Percentiles rank a stretch among this genome's conserved stretches.
Evolutionary conservation across 2,797 vertebrate species (phyloP).

Genomic region (Cyprinodon diabolis): DNA sequence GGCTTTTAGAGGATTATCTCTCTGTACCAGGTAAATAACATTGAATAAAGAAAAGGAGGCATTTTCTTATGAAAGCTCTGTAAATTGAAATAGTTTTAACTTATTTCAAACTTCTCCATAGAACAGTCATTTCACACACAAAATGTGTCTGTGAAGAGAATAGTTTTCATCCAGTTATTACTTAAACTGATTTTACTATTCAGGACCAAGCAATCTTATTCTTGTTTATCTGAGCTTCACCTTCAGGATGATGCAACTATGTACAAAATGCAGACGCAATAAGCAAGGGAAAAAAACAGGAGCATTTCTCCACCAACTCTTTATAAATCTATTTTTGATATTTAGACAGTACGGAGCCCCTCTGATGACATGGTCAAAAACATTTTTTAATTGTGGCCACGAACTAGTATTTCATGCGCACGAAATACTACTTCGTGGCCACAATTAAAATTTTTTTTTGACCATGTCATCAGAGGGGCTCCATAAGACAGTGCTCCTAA

Average conservation of each 20-base stretch:
- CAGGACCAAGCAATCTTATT: neutral
- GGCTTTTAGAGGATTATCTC: neutral
- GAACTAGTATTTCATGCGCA: too few species aligned
- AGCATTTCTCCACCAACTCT: too few species aligned
- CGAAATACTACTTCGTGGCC: too few species aligned
- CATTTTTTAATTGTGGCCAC: too few species aligned
- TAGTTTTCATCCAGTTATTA: neutral
- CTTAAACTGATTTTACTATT: neutral
- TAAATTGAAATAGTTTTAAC: neutral
- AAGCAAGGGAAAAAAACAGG: too few species aligned
- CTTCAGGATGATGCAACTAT: neutral
- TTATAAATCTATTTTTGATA: too few species aligned
- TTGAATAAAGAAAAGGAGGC: neutral
- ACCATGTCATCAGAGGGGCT: too few species aligned
- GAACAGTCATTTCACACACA: neutral
- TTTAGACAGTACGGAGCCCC: too few species aligned
- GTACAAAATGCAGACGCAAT: neutral
- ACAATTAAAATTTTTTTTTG: too few species aligned
- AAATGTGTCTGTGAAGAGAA: neutral
- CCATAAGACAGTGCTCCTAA: too few species aligned
- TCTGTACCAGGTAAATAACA: neutral
- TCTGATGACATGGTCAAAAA: too few species aligned
- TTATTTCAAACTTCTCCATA: neutral
- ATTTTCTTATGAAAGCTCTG: neutral
- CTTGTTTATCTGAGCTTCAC: neutral